A percentile compares a stretch with the other conserved stretches of the same genome.
These are phyloP conservation scores for Harpegnathos saltator DNA, from an alignment of 1,140 invertebrate genomes.

Conservation along the genomic window DNA sequence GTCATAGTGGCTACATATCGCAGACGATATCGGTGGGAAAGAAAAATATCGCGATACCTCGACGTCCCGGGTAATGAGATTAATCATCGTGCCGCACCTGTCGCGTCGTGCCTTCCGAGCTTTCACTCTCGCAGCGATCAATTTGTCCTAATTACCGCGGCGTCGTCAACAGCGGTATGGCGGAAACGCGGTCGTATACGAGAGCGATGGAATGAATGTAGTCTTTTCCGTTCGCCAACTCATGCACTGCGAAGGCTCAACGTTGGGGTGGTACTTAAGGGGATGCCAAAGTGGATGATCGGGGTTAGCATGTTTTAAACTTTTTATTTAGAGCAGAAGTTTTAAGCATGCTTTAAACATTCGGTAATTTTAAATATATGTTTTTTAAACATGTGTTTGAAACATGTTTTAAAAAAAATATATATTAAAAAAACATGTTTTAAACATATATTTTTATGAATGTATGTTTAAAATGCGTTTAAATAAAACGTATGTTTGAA, in stretches of 20 bases:
- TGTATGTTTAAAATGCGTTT: no score
- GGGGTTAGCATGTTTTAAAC: no score
- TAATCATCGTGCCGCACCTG: neutral
- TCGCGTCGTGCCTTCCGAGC: neutral
- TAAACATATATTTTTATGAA: no score
- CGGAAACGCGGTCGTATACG: slow-evolving; percentile 6
- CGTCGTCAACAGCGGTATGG: slow-evolving; percentile 10
- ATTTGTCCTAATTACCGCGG: slow-evolving; percentile 28
- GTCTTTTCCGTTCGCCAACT: neutral
- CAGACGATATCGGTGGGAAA: neutral
- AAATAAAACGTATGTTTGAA: no score
- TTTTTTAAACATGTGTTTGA: no score
- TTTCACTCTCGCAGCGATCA: slow-evolving; percentile 3
- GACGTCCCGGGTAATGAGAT: neutral
- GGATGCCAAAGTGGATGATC: no score
- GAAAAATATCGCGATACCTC: neutral
- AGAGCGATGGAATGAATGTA: slow-evolving; percentile 7
- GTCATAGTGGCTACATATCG: neutral
- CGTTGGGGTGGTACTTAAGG: no score
- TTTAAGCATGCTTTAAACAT: no score
- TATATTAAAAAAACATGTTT: no score
- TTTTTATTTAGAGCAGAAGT: no score
- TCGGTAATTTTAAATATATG: no score
- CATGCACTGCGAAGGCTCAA: slow-evolving; percentile 7
- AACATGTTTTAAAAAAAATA: no score